phyloP scores from a whole-genome alignment of 2,113 vertebrate species.

The Antennarius striatus region DNA sequence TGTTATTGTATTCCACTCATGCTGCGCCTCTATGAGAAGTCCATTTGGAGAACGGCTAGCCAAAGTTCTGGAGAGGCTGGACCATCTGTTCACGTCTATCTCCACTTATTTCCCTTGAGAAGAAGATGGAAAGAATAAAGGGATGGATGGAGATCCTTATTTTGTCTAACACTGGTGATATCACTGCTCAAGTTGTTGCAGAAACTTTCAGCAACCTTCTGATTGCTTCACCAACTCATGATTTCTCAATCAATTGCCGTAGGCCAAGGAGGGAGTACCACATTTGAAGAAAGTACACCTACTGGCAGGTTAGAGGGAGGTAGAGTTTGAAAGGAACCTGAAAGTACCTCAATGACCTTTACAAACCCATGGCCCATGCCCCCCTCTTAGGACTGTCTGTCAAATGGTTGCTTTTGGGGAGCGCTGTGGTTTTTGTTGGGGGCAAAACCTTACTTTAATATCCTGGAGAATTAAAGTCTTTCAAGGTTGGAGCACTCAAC shows the following conservation, averaged over 20 bases:
- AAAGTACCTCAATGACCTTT: neutral
- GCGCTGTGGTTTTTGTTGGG: too few species aligned
- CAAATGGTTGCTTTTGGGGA: too few species aligned
- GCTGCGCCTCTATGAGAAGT: conserved; percentile 21
- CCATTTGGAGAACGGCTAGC: conserved; percentile 30
- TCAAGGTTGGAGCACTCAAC: too few species aligned
- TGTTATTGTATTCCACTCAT: neutral
- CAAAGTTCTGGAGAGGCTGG: conserved; percentile 19
- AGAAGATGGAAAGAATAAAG: conserved; percentile 10
- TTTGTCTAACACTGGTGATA: conserved; percentile 38
- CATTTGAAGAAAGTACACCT: neutral
- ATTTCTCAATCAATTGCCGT: too few species aligned
- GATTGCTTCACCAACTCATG: too few species aligned
- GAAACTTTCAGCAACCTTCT: conserved; percentile 9
- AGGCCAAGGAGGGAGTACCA: neutral
- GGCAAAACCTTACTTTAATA: too few species aligned
- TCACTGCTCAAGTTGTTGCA: conserved; percentile 16
- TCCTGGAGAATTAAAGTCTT: too few species aligned
- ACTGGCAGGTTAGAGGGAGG: neutral
- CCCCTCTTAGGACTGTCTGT: too few species aligned
- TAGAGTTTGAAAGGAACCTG: neutral
- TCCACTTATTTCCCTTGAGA: conserved; percentile 8
- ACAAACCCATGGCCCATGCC: too few species aligned
- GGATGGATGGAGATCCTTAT: conserved; percentile 44
- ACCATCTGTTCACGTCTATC: conserved; percentile 51